Base-by-base conservation (phyloP, 2,888 invertebrate species). In the Caenorhabditis panamensis region DNA sequence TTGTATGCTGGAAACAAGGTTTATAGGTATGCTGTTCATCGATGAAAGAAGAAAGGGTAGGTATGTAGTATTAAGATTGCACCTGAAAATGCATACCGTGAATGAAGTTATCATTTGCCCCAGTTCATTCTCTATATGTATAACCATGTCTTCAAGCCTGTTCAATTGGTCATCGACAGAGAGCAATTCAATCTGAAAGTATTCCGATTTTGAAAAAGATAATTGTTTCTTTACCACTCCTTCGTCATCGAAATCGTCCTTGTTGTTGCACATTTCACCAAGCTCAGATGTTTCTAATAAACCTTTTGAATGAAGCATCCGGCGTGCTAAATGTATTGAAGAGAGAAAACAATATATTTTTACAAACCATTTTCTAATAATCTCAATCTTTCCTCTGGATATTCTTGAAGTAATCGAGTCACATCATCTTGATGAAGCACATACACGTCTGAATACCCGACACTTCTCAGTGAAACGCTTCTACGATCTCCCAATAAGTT, bases 401-500 rank as follows among this genome's bases (percentile, higher is more conserved):
- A 87, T n/a, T 87, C 87, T 24, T 82, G 68, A 1, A 87, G 58
- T n/a, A 87, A 36, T 16, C 67, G 20, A 0, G 83, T 53, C 9
- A 87, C 84, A 63, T 88, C 88, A 49, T 90, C 89, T 51, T 89
- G 86, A 22, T 83, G 72, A n/a, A 90, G 75, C 20, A 86, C 62
- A 63, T 89, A 90, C 13, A 90, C 87, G 62, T 90, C 90, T 26
- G 89, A 86, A 75, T 87, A 90, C 1, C 90, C 77, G 9, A 82
- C 63, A 53, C 66, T 63, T 66, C 78, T 63, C 49, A 78, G 18
- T 26, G 67, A 81, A 0, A 79, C 75, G 53, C 66, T 69, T 26
- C 79, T 24, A 5, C 67, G 56, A 63, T 81, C 71, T 0, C 83
- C 83, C 28, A 84, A 31, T 16, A 82, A 37, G 54, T 85, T 88